phyloP scores from a whole-genome alignment of 2,888 invertebrate genomes.

The Arrhopalites spinosus region DNA sequence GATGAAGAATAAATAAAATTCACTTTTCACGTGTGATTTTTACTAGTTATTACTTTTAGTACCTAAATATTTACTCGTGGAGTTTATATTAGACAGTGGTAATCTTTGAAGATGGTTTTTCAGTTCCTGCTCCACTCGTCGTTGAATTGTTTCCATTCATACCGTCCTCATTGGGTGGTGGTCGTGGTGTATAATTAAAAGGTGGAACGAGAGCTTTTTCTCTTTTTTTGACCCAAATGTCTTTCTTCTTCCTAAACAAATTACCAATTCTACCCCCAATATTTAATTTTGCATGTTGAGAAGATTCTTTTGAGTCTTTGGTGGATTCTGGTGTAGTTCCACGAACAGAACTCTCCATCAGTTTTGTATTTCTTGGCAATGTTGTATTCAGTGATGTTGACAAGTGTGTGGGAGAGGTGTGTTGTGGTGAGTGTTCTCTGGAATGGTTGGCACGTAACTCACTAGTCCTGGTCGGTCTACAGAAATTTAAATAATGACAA shows the following conservation, averaged over 20 bases:
- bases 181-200: constrained; percentile 49
- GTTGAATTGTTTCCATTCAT: constrained; percentile 17
- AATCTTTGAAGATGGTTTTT: constrained; percentile 26
- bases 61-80: too few relatives aligned
- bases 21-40: too few relatives aligned
- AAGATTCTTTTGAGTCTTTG: neutral
- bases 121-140: neutral
- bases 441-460: constrained; percentile 40
- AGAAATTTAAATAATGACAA: too few relatives aligned
- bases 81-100: constrained; percentile 26
- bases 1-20: too few relatives aligned
- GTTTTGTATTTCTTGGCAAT: constrained; percentile 34
- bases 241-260: constrained; percentile 16
- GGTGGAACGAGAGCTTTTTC: constrained; percentile 49
- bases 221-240: constrained; percentile 37
- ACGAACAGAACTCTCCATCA: constrained; percentile 21
- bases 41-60: too few relatives aligned
- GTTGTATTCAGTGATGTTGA: constrained; percentile 37
- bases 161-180: neutral
- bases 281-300: constrained; percentile 9
- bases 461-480: constrained; percentile 50
- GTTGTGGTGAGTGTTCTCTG: constrained; percentile 50
- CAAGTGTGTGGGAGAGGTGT: constrained; percentile 50
- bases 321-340: neutral
- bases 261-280: constrained; percentile 31